Conservation (phyloP, 2,797 vertebrate genomes). For the Dallia pectoralis region DNA sequence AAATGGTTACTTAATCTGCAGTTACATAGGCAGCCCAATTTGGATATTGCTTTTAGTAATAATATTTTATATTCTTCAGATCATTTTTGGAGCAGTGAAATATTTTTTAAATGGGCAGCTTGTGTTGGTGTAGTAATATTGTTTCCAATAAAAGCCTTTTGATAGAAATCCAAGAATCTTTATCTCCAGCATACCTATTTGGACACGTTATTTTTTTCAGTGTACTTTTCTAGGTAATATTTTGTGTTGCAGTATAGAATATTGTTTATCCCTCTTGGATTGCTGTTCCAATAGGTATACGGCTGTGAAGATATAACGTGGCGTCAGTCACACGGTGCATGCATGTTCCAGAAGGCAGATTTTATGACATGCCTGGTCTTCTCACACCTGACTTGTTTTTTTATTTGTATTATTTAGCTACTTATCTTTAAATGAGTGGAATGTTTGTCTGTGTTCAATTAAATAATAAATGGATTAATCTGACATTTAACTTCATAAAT, state of each 20-base stretch:
- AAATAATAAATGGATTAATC: not conserved
- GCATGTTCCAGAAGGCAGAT: not conserved
- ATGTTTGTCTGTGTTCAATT: not conserved
- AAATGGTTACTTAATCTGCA: not conserved
- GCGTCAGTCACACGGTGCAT: not conserved
- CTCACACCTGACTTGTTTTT: too few relatives aligned
- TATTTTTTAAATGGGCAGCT: not conserved
- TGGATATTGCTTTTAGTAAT: not conserved
- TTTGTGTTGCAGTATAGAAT: not conserved
- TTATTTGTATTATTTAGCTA: not conserved
- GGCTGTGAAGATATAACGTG: not conserved
- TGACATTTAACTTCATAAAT: not conserved
- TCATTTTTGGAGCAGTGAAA: not conserved
- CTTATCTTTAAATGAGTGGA: not conserved
- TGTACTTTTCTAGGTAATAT: not conserved
- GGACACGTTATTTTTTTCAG: not conserved
- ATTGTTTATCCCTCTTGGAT: not conserved
- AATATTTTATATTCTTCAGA: too few relatives aligned
- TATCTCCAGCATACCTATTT: not conserved
- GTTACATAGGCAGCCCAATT: not conserved
- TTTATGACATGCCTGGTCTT: too few relatives aligned
- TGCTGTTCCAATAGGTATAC: not conserved
- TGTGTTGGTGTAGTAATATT: not conserved
- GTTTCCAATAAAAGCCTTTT: not conserved
- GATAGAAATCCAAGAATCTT: not conserved